Conservation (phyloP, 2,113 vertebrate species). For the Lipotes vexillifer region DNA sequence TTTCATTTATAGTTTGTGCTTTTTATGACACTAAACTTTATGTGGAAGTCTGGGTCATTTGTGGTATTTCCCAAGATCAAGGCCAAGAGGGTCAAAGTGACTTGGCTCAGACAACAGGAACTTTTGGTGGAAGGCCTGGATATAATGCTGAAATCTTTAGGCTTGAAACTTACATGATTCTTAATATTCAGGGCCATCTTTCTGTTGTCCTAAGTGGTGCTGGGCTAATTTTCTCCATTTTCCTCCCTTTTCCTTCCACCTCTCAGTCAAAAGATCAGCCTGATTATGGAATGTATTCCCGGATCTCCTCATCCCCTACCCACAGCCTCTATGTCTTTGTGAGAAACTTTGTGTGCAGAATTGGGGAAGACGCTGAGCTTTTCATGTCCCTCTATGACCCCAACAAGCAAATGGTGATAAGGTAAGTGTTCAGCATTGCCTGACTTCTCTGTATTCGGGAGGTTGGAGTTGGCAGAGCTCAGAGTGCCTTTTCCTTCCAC, state of each 20-base stretch:
- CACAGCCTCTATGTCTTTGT: slow-evolving; percentile 98
- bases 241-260: background rate
- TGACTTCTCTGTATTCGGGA: background rate
- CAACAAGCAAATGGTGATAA: slow-evolving; percentile 90
- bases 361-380: slow-evolving; percentile 96
- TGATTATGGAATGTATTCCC: slow-evolving; percentile 89
- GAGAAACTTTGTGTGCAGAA: slow-evolving; percentile 96
- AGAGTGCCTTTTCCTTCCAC: background rate
- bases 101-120: background rate
- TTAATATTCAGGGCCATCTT: background rate
- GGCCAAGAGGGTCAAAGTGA: background rate
- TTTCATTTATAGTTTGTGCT: background rate
- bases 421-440: slow-evolving; percentile 73
- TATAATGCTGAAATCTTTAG: background rate
- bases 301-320: slow-evolving; percentile 93
- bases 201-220: background rate
- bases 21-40: background rate
- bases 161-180: background rate
- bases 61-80: background rate
- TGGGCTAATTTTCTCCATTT: background rate
- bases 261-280: slow-evolving; percentile 89
- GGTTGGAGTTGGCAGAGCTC: background rate
- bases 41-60: background rate
- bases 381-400: slow-evolving; percentile 99
- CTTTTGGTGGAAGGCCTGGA: background rate